A percentile compares a stretch with the other conserved stretches of the same genome.
phyloP scores from a whole-genome alignment of 2,797 vertebrate genomes.

The Tympanoctomys barrerae region DNA sequence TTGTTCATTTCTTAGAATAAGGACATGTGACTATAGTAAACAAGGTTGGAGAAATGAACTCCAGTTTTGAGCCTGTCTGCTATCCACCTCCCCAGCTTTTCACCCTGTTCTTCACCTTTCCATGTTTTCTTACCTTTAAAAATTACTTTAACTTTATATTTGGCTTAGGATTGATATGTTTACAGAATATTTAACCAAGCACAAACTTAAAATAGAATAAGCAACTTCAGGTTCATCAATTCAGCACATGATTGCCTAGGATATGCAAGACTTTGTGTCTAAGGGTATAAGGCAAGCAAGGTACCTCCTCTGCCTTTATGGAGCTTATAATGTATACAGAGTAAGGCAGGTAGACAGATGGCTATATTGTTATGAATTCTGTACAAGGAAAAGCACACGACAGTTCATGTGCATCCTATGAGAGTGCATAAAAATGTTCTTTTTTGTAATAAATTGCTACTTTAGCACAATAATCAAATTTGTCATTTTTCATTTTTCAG shows the following conservation, averaged over 20 bases:
- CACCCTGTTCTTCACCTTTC: not conserved
- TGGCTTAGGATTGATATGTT: slow-evolving; percentile 34
- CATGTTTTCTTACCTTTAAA: not conserved
- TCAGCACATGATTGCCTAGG: not conserved
- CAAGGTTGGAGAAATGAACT: slow-evolving; percentile 8
- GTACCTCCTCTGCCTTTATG: not conserved
- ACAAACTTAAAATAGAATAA: slow-evolving; percentile 23
- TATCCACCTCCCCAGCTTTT: not conserved
- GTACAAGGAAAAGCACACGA: not conserved
- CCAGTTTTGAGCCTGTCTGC: slow-evolving; percentile 29
- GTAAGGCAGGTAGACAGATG: not conserved
- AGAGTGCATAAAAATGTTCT: slow-evolving; percentile 8
- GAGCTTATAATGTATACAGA: not conserved
- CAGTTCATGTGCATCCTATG: not conserved
- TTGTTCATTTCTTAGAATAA: slow-evolving; percentile 53
- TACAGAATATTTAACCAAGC: slow-evolving; percentile 35
- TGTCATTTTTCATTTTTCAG: slow-evolving; percentile 53
- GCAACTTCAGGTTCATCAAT: not conserved
- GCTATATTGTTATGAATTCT: not conserved
- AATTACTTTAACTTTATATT: slow-evolving; percentile 17
- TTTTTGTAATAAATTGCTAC: slow-evolving; percentile 56
- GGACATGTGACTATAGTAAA: slow-evolving; percentile 29
- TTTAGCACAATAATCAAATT: slow-evolving; percentile 59
- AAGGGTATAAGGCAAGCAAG: not conserved
- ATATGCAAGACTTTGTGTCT: not conserved